Evolutionary conservation across 2,888 invertebrate species (phyloP), one percentile per base, ranked within the genome.

Genomic region (Diplazon laetatorius): DNA sequence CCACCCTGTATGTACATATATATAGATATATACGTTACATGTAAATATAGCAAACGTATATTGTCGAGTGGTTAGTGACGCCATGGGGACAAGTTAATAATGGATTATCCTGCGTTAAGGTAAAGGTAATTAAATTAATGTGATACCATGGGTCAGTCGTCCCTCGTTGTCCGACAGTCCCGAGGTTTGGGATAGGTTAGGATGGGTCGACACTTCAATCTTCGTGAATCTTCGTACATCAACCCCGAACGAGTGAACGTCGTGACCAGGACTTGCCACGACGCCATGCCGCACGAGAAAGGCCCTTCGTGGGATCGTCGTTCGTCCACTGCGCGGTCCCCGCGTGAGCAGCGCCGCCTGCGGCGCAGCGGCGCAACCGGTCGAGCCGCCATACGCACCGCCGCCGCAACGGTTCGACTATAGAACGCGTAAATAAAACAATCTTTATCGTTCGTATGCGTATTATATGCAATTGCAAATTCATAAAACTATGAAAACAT

Each of bases 71-170:
- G 62, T 55, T 22, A 39, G 25, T 35, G 39, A 37, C 39, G 52
- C 16, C 22, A 55, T 6, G 25, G 59, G 39, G 48, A 55, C 16
- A 20, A 71, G 63, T 77, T 75, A 77, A 77, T 80, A 77, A 77
- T 77, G 80, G 57, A 80, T 48, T 37, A 14, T 50, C 35, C 37
- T 20, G 20, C 62, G 50, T 60, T 35, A 37, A n/a, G 76, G 73
- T 69, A 76, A 76, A 72, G 73, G 65, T n/a, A 42, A 69, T 73
- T 69, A 69, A 76, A 80, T 76, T 57, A 73, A 69, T 73, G 69
- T 73, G 69, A 69, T 75, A 59, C 59, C 60, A 46, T 50, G 46
- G 62, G 66, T 66, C 62, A 57, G 68, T 66, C 63, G 50, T 55
- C 63, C 57, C 39, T 35, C 46, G 16, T 8, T 39, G 55, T 22